phyloP scores from a whole-genome alignment of 2,797 vertebrate genomes.

The Danio kyathit region DNA sequence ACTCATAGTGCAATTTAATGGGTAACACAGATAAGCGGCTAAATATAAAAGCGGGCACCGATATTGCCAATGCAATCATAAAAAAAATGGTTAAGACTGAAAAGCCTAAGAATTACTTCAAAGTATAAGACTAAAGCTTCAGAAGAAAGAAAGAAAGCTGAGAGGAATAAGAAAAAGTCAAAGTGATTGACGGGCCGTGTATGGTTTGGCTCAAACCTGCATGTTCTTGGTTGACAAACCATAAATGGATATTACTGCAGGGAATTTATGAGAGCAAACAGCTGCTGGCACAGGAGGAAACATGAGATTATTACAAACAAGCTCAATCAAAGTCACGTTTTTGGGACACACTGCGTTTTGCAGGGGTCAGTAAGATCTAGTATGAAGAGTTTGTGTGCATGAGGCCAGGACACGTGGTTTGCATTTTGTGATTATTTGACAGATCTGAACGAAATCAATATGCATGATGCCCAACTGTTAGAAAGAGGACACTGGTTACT shows the following conservation, averaged over 20 bases:
- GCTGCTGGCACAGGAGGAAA: constrained; percentile 10
- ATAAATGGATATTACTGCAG: constrained; percentile 36
- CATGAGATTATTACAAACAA: constrained; percentile 1
- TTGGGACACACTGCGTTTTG: background rate
- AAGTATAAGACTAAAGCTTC: constrained; percentile 5
- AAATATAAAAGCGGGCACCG: background rate
- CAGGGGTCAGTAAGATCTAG: background rate
- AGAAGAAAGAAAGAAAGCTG: background rate
- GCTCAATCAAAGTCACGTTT: constrained; percentile 41
- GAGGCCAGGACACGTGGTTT: background rate
- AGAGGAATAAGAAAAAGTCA: background rate
- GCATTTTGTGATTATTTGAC: background rate
- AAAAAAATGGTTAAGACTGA: background rate
- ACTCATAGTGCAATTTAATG: constrained; percentile 15
- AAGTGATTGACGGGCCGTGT: background rate
- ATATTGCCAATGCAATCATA: background rate
- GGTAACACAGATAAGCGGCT: background rate
- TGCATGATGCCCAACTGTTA: background rate
- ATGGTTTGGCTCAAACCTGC: constrained; percentile 15
- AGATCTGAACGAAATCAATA: background rate
- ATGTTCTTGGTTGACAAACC: constrained; percentile 28
- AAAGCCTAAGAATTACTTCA: background rate
- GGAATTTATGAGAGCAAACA: constrained; percentile 18
- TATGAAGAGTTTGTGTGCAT: background rate
- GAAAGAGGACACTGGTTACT: background rate